Conservation (phyloP, 2,888 invertebrate genomes). For the Amphimallon solstitiale region DNA sequence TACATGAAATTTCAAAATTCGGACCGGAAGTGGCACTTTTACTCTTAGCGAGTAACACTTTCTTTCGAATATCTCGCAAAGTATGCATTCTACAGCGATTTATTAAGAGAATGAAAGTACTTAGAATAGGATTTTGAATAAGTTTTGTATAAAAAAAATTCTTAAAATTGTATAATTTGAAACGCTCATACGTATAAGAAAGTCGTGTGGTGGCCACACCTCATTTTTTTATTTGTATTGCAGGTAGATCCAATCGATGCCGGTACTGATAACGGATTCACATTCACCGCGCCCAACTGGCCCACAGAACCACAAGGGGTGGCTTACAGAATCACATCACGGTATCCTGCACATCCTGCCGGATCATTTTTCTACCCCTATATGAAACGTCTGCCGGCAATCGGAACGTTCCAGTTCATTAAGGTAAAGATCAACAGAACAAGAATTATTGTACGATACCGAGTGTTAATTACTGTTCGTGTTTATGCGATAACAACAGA, state of each 20-base stretch:
- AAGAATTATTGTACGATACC: slow-evolving; percentile 9
- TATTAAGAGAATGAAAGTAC: too few species aligned
- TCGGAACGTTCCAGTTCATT: slow-evolving; percentile 90
- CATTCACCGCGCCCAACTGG: slow-evolving; percentile 97
- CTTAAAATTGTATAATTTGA: too few species aligned
- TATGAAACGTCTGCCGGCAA: slow-evolving; percentile 84
- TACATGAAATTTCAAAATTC: too few species aligned
- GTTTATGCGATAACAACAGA: slow-evolving; percentile 17
- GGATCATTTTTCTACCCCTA: slow-evolving; percentile 95
- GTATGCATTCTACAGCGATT: too few species aligned
- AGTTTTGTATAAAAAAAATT: too few species aligned
- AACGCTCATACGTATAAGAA: too few species aligned
- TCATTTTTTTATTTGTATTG: slow-evolving; percentile 38
- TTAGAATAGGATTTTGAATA: too few species aligned
- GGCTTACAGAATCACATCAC: slow-evolving; percentile 88
- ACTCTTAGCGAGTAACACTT: too few species aligned
- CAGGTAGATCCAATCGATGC: slow-evolving; percentile 92
- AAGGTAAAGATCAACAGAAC: slow-evolving; percentile 70
- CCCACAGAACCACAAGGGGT: slow-evolving; percentile 89
- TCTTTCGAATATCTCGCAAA: too few species aligned
- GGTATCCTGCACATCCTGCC: slow-evolving; percentile 90
- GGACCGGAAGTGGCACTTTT: too few species aligned
- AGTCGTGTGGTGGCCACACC: too few species aligned
- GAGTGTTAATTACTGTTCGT: slow-evolving; percentile 15
- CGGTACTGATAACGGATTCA: slow-evolving; percentile 94